phyloP scores from a whole-genome alignment of 2,888 invertebrate species.

The Lamellibrachia satsuma region DNA sequence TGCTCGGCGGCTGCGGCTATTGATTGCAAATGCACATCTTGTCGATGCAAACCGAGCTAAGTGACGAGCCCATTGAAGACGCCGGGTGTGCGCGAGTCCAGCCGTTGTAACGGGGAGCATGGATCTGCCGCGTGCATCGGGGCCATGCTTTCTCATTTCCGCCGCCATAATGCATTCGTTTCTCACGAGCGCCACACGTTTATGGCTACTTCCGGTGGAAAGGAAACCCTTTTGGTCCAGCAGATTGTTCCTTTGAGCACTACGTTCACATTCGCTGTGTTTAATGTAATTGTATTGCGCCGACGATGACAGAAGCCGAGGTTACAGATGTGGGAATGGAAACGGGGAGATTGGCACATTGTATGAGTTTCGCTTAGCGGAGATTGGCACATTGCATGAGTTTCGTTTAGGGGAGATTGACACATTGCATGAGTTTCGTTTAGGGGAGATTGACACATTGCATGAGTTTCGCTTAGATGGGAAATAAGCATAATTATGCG shows the following conservation, averaged over 20 bases:
- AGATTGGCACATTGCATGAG: too few relatives aligned
- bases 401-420: too few relatives aligned
- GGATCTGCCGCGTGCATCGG: not conserved
- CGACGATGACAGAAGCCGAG: not conserved
- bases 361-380: not conserved
- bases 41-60: not conserved
- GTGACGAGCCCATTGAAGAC: not conserved
- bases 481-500: too few relatives aligned
- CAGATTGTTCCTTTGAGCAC: not conserved
- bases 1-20: not conserved
- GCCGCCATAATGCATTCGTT: slow-evolving; percentile 6
- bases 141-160: slow-evolving; percentile 9
- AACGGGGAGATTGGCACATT: not conserved
- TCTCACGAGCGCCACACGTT: not conserved
- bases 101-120: not conserved
- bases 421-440: too few relatives aligned
- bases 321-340: not conserved
- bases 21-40: slow-evolving; percentile 13
- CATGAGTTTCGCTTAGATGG: too few relatives aligned
- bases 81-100: not conserved
- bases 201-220: not conserved
- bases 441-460: too few relatives aligned
- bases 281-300: not conserved
- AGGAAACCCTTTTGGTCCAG: not conserved
- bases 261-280: not conserved